These are phyloP conservation scores for Drosophila bocki DNA, from an alignment of 1,140 invertebrate species.

Conservation along the genomic window DNA sequence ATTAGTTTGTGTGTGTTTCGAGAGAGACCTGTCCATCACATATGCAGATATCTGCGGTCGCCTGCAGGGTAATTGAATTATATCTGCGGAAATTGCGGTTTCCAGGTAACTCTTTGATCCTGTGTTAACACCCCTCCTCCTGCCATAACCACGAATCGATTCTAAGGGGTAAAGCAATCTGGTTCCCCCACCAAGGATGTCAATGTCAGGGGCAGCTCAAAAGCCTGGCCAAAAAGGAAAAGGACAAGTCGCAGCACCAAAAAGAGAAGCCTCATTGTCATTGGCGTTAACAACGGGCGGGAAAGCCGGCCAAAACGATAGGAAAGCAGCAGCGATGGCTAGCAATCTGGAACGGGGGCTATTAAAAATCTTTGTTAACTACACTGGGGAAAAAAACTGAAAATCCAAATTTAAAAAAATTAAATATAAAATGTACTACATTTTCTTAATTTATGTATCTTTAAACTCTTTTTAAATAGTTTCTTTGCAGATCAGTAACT, in stretches of 20 bases:
- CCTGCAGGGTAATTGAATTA: slow-evolving; percentile 31
- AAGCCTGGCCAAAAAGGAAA: slow-evolving; percentile 4
- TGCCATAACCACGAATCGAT: slow-evolving; percentile 8
- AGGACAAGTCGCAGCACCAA: not conserved
- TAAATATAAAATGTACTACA: too few relatives aligned
- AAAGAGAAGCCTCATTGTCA: slow-evolving; percentile 17
- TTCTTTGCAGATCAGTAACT: not conserved
- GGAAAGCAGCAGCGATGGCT: slow-evolving; percentile 18
- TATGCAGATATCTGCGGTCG: slow-evolving; percentile 19
- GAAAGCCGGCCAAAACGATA: slow-evolving; percentile 28
- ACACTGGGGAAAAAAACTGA: slow-evolving; percentile 8
- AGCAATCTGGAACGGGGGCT: slow-evolving; percentile 37
- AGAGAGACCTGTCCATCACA: not conserved
- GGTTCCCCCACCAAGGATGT: not conserved
- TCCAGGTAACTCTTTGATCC: slow-evolving; percentile 14
- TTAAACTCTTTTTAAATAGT: not conserved
- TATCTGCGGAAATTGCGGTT: slow-evolving; percentile 21
- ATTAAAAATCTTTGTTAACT: slow-evolving; percentile 32
- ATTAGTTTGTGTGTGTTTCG: slow-evolving; percentile 29
- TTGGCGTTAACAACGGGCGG: slow-evolving; percentile 17
- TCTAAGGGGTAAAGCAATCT: not conserved
- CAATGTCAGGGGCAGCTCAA: slow-evolving; percentile 33
- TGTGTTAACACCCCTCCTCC: not conserved
- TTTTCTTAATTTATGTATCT: not conserved
- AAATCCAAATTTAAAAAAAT: not conserved